Evolutionary conservation across 2,888 invertebrate genomes (phyloP).

Genomic region (Eristalis intricaria): DNA sequence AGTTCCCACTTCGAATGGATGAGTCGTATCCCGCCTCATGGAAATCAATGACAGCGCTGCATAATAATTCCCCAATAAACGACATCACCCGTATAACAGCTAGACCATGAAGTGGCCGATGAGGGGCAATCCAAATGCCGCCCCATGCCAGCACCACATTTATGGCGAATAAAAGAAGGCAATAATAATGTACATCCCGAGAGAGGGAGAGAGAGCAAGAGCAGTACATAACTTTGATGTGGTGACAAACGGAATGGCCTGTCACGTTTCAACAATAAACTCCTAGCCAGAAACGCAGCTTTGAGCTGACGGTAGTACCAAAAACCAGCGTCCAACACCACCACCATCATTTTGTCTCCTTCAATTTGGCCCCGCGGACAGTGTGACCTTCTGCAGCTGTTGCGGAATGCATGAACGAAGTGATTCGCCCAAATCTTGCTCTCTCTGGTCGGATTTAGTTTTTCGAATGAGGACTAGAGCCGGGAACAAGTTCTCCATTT

Average conservation of each 20-base stretch:
- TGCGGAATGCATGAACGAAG: not conserved
- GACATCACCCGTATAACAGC: not conserved
- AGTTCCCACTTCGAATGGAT: slow-evolving; percentile 1
- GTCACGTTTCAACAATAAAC: slow-evolving; percentile 31
- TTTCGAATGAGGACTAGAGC: not conserved
- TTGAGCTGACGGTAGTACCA: not conserved
- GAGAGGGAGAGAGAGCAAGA: too few relatives aligned
- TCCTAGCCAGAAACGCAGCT: not conserved
- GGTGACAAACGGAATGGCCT: slow-evolving; percentile 11
- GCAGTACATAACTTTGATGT: slow-evolving; percentile 5
- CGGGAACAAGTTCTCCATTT: not conserved
- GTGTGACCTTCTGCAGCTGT: not conserved
- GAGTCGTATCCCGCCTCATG: not conserved
- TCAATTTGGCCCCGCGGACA: not conserved
- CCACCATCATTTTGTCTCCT: not conserved
- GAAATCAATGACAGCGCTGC: slow-evolving; percentile 2
- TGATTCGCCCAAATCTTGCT: not conserved
- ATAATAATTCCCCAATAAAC: slow-evolving; percentile 27
- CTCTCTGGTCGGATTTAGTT: not conserved
- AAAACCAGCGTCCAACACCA: too few relatives aligned
- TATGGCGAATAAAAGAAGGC: slow-evolving; percentile 4
- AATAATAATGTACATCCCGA: not conserved
- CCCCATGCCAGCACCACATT: not conserved
- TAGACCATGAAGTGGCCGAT: not conserved
- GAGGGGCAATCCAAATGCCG: not conserved